Base-by-base conservation (phyloP, 2,888 invertebrate species). In the Aelia acuminata region DNA sequence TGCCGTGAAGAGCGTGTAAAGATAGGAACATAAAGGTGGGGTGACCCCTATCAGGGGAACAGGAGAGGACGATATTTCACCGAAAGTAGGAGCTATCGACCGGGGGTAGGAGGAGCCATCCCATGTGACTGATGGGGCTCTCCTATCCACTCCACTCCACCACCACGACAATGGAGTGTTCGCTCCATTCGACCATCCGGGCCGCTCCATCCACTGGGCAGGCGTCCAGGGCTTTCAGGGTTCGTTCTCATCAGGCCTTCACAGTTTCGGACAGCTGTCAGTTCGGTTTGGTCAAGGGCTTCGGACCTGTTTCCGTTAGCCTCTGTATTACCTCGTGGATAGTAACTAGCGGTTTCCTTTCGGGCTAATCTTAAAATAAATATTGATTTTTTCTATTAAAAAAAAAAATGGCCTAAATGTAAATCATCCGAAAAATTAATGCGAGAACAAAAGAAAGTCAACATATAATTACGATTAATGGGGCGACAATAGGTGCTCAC, bases 61-160 rank as follows among this genome's bases (percentile, higher is more conserved):
- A 57, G 57, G 31, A 70, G 63, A 35, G 35, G 35, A 22, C 63
- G 63, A 70, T 70, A 70, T 70, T 70, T 70, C 63, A 70, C 63
- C 63, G 63, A 70, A 70, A 70, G 63, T 70, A 70, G 63, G 26
- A 7, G 1, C 63, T 70, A 70, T 70, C 63, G 63, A 70, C 63
- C 63, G 18, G 35, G 31, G 20, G 57, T 57, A 57, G 31, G 31
- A 35, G 63, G 63, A 18, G 63, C 35, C 35, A 31, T 26, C 57
- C 1, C 18, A 7, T 18, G 31, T 70, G 63, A 70, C 5, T 70
- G 63, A 70, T 35, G 63, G 63, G 18, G 0, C 63, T 70, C 35
- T 1, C 18, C 18, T 22, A 35, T 10, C 22, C 4, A 1, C n/a
- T n/a, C n/a, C n/a, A n/a, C n/a, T n/a, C n/a, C n/a, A n/a, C n/a